phyloP scores from a whole-genome alignment of 2,113 vertebrate genomes.

The Nestor notabilis region DNA sequence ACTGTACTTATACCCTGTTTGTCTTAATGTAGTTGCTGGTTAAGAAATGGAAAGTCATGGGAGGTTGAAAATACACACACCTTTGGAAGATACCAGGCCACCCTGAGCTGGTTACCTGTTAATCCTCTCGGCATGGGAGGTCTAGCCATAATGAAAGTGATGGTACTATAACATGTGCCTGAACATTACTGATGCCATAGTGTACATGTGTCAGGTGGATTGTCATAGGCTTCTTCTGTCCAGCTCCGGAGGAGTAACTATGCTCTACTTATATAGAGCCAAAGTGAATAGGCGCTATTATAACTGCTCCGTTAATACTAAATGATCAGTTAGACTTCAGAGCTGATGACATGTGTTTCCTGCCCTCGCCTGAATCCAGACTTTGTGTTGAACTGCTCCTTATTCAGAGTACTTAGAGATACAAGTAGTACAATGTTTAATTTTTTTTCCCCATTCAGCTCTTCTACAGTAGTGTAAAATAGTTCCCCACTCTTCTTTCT shows the following conservation, averaged over 20 bases:
- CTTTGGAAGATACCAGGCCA: slow-evolving; percentile 26
- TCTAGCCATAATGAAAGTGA: background rate
- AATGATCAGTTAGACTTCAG: background rate
- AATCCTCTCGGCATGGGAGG: slow-evolving; percentile 2
- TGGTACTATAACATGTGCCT: slow-evolving; percentile 19
- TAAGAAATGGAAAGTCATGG: background rate
- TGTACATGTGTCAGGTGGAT: background rate
- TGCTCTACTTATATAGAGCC: slow-evolving; percentile 4
- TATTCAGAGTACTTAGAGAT: background rate
- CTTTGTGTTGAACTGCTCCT: background rate
- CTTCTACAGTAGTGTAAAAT: background rate
- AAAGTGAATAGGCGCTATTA: background rate
- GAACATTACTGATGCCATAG: background rate
- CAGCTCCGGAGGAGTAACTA: background rate
- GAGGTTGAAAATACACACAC: slow-evolving; percentile 11
- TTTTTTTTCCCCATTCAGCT: background rate
- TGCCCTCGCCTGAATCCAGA: background rate
- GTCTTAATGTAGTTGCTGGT: background rate
- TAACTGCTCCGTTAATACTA: background rate
- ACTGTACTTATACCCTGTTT: background rate
- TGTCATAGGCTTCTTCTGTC: background rate
- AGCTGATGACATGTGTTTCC: background rate
- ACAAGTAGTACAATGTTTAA: background rate
- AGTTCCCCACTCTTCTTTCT: background rate
- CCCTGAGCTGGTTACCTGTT: background rate